Base-by-base conservation (phyloP, 2,797 vertebrate genomes). In the Thaleichthys pacificus region DNA sequence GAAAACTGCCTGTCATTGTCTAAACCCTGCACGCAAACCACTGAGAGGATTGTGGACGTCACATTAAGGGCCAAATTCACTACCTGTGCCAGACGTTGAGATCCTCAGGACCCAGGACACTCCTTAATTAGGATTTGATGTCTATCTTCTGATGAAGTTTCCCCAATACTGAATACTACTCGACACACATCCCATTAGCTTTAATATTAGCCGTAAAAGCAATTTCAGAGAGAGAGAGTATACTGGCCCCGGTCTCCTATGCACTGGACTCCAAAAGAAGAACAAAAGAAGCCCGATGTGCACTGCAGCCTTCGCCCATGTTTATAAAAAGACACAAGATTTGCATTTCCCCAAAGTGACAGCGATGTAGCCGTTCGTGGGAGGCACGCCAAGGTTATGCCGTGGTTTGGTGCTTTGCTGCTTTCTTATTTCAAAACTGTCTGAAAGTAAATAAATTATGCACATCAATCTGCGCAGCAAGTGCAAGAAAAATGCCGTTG, bases 371-470 rank as follows among this genome's bases (percentile, higher is more conserved):
- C 76, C 61, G 75, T 58, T 57, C 74, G 80, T 35, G 75, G 77
- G 86, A 71, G 78, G 81, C 42, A n/a, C 72, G 32, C 79, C 84
- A 87, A 89, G 86, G 90, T 90, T 88, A 85, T 77, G 72, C 69
- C 7, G 61, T 64, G 80, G 79, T 89, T 86, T 85, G 74, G 83
- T 82, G 84, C 14, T 75, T 86, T 84, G 74, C 82, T 81, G 84
- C 15, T 75, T 85, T 88, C 80, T 76, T 84, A 86, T 91, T 91
- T 89, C 75, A 87, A 90, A 90, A 86, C 76, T 84, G 78, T 87
- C 81, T 2, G 62, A 74, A 85, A 85, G 86, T 88, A 87, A 88
- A 91, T 88, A 86, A 88, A 89, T 91, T 84, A 87, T 87, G 80
- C 79, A 83, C 81, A 87, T 91, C 81, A 91, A 81, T 89, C 79